These are phyloP conservation scores for Sphinx pinastri DNA, from an alignment of 2,888 invertebrate genomes.

Conservation along the genomic window DNA sequence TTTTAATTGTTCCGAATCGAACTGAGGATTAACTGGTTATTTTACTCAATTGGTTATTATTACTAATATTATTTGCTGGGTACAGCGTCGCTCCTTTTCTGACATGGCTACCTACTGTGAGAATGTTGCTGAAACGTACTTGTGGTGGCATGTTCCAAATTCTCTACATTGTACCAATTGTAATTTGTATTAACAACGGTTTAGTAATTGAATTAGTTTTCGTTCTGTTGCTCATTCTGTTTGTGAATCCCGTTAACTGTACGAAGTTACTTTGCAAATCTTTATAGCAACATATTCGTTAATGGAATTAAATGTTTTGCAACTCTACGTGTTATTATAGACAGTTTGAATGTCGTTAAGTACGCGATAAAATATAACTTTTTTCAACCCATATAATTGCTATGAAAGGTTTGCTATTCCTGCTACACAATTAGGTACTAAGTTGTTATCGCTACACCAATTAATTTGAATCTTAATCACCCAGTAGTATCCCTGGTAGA, in stretches of 20 bases:
- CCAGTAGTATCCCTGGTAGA: constrained; percentile 28
- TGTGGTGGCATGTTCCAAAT: constrained; percentile 67
- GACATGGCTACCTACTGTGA: constrained; percentile 65
- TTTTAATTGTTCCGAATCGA: constrained; percentile 43
- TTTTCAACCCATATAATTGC: neutral
- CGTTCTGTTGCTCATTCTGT: constrained; percentile 17
- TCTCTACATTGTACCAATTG: constrained; percentile 33
- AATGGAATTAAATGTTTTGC: neutral
- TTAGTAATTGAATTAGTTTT: constrained; percentile 36
- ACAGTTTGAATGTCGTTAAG: neutral
- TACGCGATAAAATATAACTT: neutral
- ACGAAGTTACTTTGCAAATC: constrained; percentile 5
- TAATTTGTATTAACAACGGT: constrained; percentile 37
- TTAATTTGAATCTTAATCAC: constrained; percentile 29
- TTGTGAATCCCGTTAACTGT: neutral
- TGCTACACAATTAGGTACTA: neutral
- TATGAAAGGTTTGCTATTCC: constrained; percentile 14
- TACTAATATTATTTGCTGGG: constrained; percentile 57
- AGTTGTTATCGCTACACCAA: constrained; percentile 2
- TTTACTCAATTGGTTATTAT: constrained; percentile 51
- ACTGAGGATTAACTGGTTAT: constrained; percentile 42
- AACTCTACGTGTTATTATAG: neutral
- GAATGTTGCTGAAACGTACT: constrained; percentile 65
- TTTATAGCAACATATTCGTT: constrained; percentile 4
- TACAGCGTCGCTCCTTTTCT: constrained; percentile 51